phyloP scores from a whole-genome alignment of 2,888 invertebrate species.

The Apamea anceps region DNA sequence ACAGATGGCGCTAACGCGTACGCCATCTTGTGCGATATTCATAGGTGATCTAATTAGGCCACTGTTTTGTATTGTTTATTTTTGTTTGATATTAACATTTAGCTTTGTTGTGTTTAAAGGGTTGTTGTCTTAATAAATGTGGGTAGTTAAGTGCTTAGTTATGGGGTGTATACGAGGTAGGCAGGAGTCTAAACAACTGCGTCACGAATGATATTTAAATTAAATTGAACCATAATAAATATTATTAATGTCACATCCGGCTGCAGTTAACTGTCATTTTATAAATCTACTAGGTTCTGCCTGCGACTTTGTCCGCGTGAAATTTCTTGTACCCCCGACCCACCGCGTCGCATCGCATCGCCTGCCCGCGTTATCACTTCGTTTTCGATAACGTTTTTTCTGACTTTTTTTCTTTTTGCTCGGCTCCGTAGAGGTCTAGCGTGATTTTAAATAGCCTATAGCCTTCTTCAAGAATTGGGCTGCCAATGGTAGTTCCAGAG shows the following conservation, averaged over 20 bases:
- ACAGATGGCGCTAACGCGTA: conserved; percentile 86
- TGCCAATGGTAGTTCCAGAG: no score
- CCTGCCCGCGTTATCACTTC: no score
- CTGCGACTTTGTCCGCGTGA: no score
- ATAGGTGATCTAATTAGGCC: conserved; percentile 86
- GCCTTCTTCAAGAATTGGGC: no score
- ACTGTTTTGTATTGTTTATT: conserved; percentile 76
- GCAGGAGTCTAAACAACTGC: not conserved
- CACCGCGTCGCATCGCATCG: no score
- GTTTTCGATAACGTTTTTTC: no score
- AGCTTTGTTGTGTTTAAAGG: conserved; percentile 57
- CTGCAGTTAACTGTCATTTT: not conserved
- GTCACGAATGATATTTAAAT: not conserved
- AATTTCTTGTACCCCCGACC: no score
- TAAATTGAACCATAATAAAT: not conserved
- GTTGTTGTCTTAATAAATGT: conserved; percentile 48
- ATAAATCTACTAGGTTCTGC: not conserved
- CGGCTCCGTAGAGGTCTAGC: no score
- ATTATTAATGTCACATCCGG: not conserved
- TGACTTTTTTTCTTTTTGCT: no score
- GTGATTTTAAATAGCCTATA: no score
- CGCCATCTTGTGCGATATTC: conserved; percentile 85
- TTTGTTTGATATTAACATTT: conserved; percentile 75
- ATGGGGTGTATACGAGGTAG: conserved; percentile 12
- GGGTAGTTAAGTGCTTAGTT: conserved; percentile 39